These are phyloP conservation scores for Sminthopsis crassicaudata DNA, from an alignment of 2,113 vertebrate species.

Conservation along the genomic window DNA sequence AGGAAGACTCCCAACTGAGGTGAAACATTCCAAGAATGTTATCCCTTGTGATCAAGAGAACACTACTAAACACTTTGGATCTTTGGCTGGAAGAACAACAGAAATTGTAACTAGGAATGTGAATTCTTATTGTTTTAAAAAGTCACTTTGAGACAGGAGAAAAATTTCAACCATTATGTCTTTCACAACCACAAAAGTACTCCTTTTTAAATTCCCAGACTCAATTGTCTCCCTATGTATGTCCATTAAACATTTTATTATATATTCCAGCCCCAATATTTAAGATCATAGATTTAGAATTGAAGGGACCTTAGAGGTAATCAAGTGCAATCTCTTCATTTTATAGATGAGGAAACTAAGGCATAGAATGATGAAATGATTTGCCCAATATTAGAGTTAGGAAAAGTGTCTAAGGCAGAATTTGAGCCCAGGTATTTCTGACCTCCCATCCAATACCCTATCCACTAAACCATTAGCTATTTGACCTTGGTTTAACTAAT, in stretches of 20 bases:
- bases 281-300: not conserved
- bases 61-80: not conserved
- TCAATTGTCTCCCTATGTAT: constrained; percentile 44
- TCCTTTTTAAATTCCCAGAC: constrained; percentile 50
- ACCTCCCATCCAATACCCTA: not conserved
- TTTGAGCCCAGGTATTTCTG: not conserved
- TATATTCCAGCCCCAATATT: not conserved
- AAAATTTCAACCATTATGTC: constrained; percentile 20
- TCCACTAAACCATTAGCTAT: not conserved
- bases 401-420: not conserved
- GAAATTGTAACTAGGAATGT: constrained; percentile 52
- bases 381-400: not conserved
- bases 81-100: not conserved
- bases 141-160: constrained; percentile 40
- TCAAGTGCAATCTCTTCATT: not conserved
- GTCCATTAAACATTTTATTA: constrained; percentile 8
- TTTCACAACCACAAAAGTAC: constrained; percentile 15
- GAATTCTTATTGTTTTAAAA: constrained; percentile 54
- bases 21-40: constrained; percentile 32
- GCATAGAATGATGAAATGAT: not conserved
- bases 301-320: not conserved
- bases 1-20: constrained; percentile 33
- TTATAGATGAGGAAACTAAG: not conserved
- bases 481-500: not conserved
- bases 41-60: not conserved